Evolutionary conservation across 2,113 vertebrate genomes (phyloP).

Genomic region (Hippoglossus stenolepis): DNA sequence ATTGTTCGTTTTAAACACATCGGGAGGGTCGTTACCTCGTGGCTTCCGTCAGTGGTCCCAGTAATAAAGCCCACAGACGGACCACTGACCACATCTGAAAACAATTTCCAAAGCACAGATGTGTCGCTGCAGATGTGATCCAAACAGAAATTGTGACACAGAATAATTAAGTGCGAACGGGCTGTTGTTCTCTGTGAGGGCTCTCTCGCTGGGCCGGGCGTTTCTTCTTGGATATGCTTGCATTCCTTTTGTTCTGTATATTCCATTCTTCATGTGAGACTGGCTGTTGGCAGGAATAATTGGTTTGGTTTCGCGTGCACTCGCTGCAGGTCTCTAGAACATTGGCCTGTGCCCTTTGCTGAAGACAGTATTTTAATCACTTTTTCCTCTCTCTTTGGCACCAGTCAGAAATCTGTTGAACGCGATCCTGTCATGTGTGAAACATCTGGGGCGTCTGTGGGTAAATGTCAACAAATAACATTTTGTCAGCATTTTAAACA

Average conservation of each 20-base stretch:
- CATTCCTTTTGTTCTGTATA: neutral
- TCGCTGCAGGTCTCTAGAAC: conserved; percentile 27
- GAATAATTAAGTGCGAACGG: too few species aligned
- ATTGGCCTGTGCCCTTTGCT: conserved; percentile 38
- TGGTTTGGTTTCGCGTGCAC: conserved; percentile 20
- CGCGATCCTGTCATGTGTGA: conserved; percentile 61
- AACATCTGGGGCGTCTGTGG: conserved; percentile 71
- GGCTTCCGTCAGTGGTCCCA: too few species aligned
- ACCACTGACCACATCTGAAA: too few species aligned
- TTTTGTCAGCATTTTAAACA: conserved; percentile 75
- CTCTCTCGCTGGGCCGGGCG: too few species aligned
- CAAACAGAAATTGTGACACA: too few species aligned
- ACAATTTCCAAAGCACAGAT: too few species aligned
- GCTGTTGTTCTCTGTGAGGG: neutral
- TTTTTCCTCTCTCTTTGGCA: conserved; percentile 3
- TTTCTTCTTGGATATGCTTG: neutral
- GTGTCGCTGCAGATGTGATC: too few species aligned
- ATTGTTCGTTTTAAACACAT: too few species aligned
- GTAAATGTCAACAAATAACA: conserved; percentile 77
- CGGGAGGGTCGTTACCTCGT: too few species aligned
- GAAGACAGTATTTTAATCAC: conserved; percentile 41
- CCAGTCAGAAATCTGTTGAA: conserved; percentile 21
- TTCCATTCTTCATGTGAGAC: neutral
- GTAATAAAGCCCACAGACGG: too few species aligned
- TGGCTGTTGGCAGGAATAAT: neutral